A percentile compares a stretch with the other conserved stretches of the same genome.
Conservation (phyloP, 2,113 vertebrate species). For the Capreolus pygargus region DNA sequence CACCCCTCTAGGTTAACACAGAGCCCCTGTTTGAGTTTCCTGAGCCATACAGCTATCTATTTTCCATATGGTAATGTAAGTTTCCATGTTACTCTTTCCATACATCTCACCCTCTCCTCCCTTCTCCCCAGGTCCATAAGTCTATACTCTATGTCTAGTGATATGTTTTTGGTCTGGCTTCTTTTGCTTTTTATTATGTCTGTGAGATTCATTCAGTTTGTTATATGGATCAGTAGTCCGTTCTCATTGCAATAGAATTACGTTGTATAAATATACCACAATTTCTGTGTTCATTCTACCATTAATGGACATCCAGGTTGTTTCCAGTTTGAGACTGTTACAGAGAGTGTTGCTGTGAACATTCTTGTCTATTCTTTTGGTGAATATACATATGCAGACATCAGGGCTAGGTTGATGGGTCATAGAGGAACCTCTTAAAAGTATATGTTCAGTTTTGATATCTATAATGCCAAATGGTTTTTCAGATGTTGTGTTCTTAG, state of each 20-base stretch:
- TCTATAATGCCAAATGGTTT: background rate
- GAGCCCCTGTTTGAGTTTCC: background rate
- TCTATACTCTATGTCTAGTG: background rate
- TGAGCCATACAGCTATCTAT: background rate
- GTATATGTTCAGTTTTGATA: background rate
- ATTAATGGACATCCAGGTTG: background rate
- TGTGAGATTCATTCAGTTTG: background rate
- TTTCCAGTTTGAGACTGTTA: background rate
- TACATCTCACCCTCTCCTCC: background rate
- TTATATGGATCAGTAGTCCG: background rate
- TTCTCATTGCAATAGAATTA: background rate
- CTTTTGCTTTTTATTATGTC: background rate
- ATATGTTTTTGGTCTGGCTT: background rate
- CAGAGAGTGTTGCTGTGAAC: background rate
- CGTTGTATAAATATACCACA: background rate
- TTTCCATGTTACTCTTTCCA: background rate
- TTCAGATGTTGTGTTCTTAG: background rate
- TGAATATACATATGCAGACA: background rate
- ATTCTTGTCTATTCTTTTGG: background rate
- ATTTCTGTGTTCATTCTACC: background rate
- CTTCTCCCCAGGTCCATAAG: background rate
- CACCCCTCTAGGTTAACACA: background rate
- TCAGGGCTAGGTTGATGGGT: background rate
- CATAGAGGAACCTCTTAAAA: background rate
- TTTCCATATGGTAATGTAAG: background rate